Evolutionary conservation across 2,113 vertebrate genomes (phyloP), one percentile per base, ranked within the genome.

Genomic region (Blennius ocellaris): DNA sequence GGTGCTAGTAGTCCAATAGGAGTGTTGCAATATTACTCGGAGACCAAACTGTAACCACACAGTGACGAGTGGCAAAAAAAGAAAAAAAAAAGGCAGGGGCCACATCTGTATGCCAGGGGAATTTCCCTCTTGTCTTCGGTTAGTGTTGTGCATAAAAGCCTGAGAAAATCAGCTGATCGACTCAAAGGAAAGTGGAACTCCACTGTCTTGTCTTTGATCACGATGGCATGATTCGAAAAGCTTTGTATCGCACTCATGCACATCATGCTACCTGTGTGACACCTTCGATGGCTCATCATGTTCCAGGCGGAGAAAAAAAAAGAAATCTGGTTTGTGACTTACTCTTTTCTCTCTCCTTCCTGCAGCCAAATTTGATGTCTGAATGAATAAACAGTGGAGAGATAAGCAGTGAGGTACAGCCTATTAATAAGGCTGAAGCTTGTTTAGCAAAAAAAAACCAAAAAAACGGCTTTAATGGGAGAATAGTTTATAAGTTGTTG

Each of bases 121-220:
- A 85, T 82, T 45, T 66, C 51, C 54, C 55, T 3, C 30, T 69
- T 47, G 17, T 64, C 17, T 11, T 45, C 39, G n/a, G 11, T 61
- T 44, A n/a, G 12, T 50, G 6, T 62, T 38, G 0, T 51, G 39
- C 48, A 37, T 47, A 40, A 21, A 12, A 65, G 74, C 21, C 5
- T 38, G 14, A 37, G 41, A 49, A 50, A 60, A 66, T 54, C 52
- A 21, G 44, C 58, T 56, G 7, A 60, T 76, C 71, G 63, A 41
- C 67, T 73, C 64, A 65, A 60, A 44, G 51, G 44, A 72, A 59
- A 54, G 11, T 38, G 52, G 11, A 7, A 68, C 17, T 80, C 41
- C n/a, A 11, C 14, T 63, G 48, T 56, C 39, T 69, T 12, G n/a
- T 52, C 60, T 78, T 79, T 78, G 67, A 86, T 80, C 6, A 3